Evolutionary conservation across 1,140 invertebrate genomes (phyloP).

Genomic region (Pseudomyrmex sp.): DNA sequence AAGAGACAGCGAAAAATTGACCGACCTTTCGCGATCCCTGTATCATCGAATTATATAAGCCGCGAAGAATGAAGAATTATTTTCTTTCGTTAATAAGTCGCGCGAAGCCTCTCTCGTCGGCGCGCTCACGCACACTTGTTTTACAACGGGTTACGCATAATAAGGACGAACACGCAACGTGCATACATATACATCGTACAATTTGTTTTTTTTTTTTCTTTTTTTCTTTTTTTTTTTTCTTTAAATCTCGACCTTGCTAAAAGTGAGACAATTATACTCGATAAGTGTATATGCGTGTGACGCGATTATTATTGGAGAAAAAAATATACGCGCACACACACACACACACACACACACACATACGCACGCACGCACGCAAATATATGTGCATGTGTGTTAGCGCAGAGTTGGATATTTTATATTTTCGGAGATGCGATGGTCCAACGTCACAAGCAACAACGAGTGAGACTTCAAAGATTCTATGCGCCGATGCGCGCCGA

Average conservation of each 20-base stretch:
- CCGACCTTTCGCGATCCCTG: slow-evolving; percentile 39
- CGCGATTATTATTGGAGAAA: slow-evolving; percentile 45
- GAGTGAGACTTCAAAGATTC: slow-evolving; percentile 37
- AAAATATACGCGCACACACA: slow-evolving; percentile 8
- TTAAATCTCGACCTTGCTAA: slow-evolving; percentile 47
- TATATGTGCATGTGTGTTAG: slow-evolving; percentile 8
- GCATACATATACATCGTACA: slow-evolving; percentile 61
- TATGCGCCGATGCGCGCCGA: neutral
- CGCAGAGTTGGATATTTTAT: slow-evolving; percentile 49
- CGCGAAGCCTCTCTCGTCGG: slow-evolving; percentile 47
- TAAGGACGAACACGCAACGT: slow-evolving; percentile 50
- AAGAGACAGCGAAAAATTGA: slow-evolving; percentile 23
- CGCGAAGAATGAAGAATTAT: neutral
- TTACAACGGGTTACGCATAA: slow-evolving; percentile 24
- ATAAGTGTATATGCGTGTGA: slow-evolving; percentile 25
- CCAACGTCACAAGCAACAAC: slow-evolving; percentile 46
- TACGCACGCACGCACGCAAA: no score
- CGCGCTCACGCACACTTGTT: slow-evolving; percentile 42
- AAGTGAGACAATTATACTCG: slow-evolving; percentile 53
- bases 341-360: no score
- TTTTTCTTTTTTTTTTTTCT: no score
- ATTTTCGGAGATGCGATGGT: slow-evolving; percentile 23
- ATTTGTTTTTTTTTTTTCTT: no score
- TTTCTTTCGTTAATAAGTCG: slow-evolving; percentile 31
- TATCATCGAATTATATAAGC: slow-evolving; percentile 33